Percentiles rank a stretch among this genome's conserved stretches.
Conservation (phyloP, 2,113 vertebrate species). For the Burhinus oedicnemus region DNA sequence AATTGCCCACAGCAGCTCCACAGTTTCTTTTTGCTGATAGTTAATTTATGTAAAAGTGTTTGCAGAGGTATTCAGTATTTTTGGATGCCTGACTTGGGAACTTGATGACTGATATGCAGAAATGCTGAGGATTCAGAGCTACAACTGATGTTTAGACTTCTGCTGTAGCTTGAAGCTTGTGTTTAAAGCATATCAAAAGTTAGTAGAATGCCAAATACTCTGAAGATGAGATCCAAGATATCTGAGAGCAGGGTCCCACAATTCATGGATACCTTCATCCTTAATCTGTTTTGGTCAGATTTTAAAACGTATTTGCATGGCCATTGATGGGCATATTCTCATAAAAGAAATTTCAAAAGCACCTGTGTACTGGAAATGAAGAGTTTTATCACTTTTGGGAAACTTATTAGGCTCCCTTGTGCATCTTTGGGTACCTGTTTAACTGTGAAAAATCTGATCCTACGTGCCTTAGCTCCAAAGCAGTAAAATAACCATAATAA, state of each 20-base stretch:
- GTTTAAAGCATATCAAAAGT: neutral
- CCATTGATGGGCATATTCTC: neutral
- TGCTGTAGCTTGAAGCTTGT: neutral
- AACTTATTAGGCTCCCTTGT: neutral
- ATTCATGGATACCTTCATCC: neutral
- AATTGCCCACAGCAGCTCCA: constrained; percentile 4
- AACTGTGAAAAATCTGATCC: neutral
- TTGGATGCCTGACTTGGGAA: constrained; percentile 43
- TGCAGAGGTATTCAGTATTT: constrained; percentile 43
- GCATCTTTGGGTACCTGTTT: neutral
- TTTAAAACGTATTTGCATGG: neutral
- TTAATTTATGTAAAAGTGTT: constrained; percentile 42
- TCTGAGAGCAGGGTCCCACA: neutral
- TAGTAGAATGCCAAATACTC: neutral
- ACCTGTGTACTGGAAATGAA: neutral
- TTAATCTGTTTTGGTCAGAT: neutral
- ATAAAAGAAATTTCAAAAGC: neutral
- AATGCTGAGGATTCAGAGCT: constrained; percentile 26
- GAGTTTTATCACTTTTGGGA: neutral
- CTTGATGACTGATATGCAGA: constrained; percentile 9
- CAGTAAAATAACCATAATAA: neutral
- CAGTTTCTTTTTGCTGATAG: constrained; percentile 36
- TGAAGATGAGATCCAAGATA: neutral
- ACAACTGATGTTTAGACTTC: neutral
- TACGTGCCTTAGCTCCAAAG: neutral